Evolutionary conservation across 2,797 vertebrate genomes (phyloP), one percentile per base, ranked within the genome.

Genomic region (Anabas testudineus): DNA sequence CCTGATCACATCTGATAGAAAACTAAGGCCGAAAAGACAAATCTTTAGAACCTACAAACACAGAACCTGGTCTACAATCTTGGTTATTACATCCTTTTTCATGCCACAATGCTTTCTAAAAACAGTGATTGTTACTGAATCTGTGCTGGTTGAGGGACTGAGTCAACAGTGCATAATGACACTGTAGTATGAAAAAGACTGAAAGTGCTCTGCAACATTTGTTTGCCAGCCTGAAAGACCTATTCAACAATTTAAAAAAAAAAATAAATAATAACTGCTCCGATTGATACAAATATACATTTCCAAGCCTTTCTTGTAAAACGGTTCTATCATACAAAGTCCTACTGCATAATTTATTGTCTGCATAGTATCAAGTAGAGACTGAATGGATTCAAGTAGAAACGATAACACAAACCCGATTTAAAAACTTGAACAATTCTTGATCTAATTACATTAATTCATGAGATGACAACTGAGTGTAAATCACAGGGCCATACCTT

Each of bases 41-140:
- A 67, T 86, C 80, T 90, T 90, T 90, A 83, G 84, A 84, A 67
- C 51, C 53, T 65, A 66, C 28, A 5, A 36, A 74, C 67, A 56
- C 49, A 71, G 16, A 75, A 54, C n/a, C 21, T 9, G n/a, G 24
- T 51, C 24, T 13, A 22, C 26, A 36, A 45, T 60, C 48, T 41
- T 22, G 16, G 13, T 56, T 47, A 3, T 43, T 42, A 46, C 19
- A 57, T 62, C 56, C 18, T 34, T 39, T 36, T 55, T 68, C 2
- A 41, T 19, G 54, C 63, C 59, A 59, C 64, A 58, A 45, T 46
- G 32, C 43, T 64, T n/a, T 81, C 54, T 48, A 1, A 57, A 52
- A 67, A 57, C 46, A 55, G 42, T 46, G 36, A 54, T 26, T 15
- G 62, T 59, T 32, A 47, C 42, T 42, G 51, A 48, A 14, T 21